phyloP scores from a whole-genome alignment of 2,113 vertebrate genomes.

The Sinocyclocheilus anophthalmus region DNA sequence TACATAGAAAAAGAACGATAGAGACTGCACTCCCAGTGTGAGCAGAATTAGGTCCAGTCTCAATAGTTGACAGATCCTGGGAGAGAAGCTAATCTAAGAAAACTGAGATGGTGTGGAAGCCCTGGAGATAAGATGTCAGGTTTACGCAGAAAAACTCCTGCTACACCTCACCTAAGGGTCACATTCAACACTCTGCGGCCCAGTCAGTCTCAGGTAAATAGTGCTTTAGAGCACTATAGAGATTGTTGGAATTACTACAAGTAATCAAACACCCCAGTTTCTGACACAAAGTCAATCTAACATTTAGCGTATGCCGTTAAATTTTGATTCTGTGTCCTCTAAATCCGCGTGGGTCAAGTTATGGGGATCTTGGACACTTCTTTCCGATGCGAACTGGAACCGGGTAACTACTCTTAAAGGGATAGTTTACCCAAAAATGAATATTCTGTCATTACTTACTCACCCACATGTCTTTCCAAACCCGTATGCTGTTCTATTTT shows the following conservation, averaged over 20 bases:
- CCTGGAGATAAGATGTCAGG: conserved; percentile 48
- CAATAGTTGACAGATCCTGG: conserved; percentile 46
- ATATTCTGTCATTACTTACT: not conserved
- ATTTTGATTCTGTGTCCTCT: not conserved
- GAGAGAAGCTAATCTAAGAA: conserved; percentile 52
- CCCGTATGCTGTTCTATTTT: not conserved
- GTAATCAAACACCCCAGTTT: conserved; percentile 24
- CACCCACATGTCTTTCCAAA: not conserved
- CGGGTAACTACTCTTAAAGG: not conserved
- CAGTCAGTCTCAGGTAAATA: conserved; percentile 48
- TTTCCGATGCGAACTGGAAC: not conserved
- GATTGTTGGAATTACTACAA: conserved; percentile 22
- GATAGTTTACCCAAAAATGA: not conserved
- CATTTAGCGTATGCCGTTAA: not conserved
- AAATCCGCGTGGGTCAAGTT: not conserved
- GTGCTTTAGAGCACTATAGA: conserved; percentile 5
- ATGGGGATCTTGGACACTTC: not conserved
- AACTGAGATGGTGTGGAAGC: conserved; percentile 48
- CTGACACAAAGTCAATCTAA: conserved; percentile 26
- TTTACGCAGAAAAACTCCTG: conserved; percentile 44
- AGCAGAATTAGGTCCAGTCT: conserved; percentile 48
- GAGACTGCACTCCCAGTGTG: conserved; percentile 31
- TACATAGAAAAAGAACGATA: conserved; percentile 30
- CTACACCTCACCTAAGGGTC: conserved; percentile 44
- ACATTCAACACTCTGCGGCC: conserved; percentile 37